Conservation (phyloP, 2,113 vertebrate genomes). For the Lontra canadensis region DNA sequence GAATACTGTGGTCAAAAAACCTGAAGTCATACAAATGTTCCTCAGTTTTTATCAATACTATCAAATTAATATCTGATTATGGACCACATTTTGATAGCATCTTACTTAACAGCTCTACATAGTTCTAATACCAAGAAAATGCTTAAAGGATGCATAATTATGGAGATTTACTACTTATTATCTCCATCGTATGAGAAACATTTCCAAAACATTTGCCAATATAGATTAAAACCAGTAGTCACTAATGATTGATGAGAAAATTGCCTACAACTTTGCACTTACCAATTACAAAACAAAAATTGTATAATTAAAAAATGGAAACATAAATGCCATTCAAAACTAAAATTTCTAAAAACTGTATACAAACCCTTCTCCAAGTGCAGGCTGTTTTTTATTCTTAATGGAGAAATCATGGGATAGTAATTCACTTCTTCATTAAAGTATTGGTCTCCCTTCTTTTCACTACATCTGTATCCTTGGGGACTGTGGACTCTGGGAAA, state of each 20-base stretch:
- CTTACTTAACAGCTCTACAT: neutral
- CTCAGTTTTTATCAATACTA: neutral
- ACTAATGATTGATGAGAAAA: neutral
- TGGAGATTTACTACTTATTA: neutral
- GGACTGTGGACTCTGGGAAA: no score
- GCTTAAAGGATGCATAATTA: neutral
- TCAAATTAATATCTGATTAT: neutral
- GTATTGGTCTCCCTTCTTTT: neutral
- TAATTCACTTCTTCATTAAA: constrained; percentile 2
- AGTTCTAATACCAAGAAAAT: neutral
- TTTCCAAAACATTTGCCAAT: neutral
- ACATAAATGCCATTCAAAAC: neutral
- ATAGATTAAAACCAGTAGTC: neutral
- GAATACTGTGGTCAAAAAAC: neutral
- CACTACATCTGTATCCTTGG: no score
- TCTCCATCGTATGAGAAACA: neutral
- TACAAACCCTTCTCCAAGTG: neutral
- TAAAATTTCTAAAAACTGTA: neutral
- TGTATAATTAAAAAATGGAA: neutral
- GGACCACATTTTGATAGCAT: neutral
- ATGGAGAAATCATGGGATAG: neutral
- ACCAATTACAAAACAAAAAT: constrained; percentile 4
- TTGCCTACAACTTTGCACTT: neutral
- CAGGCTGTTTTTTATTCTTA: neutral
- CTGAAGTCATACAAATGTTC: neutral